Base-by-base conservation (phyloP, 1,140 invertebrate genomes). In the Nasonia giraulti region DNA sequence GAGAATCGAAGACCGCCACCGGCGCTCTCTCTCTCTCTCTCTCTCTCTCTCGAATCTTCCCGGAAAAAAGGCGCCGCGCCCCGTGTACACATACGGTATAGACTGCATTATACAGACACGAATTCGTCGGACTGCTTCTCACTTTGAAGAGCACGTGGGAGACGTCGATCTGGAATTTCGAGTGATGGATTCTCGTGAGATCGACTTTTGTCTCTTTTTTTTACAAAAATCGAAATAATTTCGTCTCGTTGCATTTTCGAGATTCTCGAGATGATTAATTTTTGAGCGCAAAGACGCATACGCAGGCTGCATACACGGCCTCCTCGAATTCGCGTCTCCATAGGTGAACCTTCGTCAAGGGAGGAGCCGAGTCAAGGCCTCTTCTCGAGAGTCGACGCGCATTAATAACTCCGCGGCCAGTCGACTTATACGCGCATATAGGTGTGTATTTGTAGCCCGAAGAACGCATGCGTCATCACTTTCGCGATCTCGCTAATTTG, bases 301-400 rank as follows among this genome's bases (percentile, higher is more conserved):
- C 55, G 17, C 47, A n/a, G 5, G 55, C 20, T 62, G 40, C 40
- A 62, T 62, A 1, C 27, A 62, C 55, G 55, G 55, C 20, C 17
- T 69, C 73, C 83, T 84, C 77, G 86, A 86, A 88, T 87, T 87
- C 89, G 89, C 87, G 90, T 90, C 89, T 91, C 89, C 89, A 27
- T 27, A 66, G 50, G 12, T 23, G 55, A 69, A 91, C 90, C 90
- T 91, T 91, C 90, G 89, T 90, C 90, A 91, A 91, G 74, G 82
- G 82, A 83, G 82, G 82, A 83, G 82, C 47, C 75, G 75, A 83
- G 74, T 66, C 55, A 83, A 75, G 75, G 82, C 8, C 55, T 66
- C 74, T 44, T 62, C 55, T 62, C 55, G 17, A 66, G 17, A 66
- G 44, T 71, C 23, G 73, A 27, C 27, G 76, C 50, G 81, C 81